Percentiles rank a stretch among this genome's conserved stretches.
Evolutionary conservation across 37 sponge, comb jelly and placozoan species (phyloP).

Genomic region (Dysidea cf. avara): DNA sequence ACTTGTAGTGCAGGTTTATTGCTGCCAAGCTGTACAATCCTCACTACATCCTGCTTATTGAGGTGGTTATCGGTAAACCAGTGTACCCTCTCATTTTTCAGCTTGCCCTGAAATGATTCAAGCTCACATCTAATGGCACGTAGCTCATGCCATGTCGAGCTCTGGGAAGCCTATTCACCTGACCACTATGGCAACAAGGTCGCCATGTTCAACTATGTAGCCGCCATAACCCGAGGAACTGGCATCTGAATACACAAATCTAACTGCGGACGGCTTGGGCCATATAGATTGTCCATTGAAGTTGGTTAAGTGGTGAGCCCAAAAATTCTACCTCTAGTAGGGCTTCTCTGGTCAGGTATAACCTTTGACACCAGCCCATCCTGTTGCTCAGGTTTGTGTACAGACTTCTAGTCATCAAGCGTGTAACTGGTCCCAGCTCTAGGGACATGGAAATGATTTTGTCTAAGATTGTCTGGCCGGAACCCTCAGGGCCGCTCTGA

Average conservation of each 20-base stretch:
- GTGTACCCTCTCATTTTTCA: neutral
- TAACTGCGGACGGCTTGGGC: slow-evolving; percentile 12
- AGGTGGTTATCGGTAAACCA: slow-evolving; percentile 31
- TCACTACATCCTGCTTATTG: slow-evolving; percentile 35
- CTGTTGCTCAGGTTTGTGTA: slow-evolving; percentile 1
- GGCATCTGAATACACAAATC: slow-evolving; percentile 34
- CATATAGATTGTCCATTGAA: slow-evolving; percentile 27
- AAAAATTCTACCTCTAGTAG: no score
- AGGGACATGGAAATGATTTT: slow-evolving; percentile 21
- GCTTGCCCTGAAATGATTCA: neutral
- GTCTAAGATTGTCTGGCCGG: no score
- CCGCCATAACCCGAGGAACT: slow-evolving; percentile 42
- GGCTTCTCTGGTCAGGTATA: neutral
- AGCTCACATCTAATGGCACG: slow-evolving; percentile 11
- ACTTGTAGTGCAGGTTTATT: slow-evolving; percentile 14
- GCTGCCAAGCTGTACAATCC: slow-evolving; percentile 26
- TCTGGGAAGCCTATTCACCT: neutral
- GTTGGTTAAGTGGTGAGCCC: neutral
- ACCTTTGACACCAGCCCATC: slow-evolving; percentile 5
- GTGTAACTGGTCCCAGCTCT: neutral
- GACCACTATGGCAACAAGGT: slow-evolving; percentile 7
- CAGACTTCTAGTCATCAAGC: slow-evolving; percentile 13
- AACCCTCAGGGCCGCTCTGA: no score
- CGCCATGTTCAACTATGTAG: slow-evolving; percentile 4
- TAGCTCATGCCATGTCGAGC: slow-evolving; percentile 41